phyloP scores from a whole-genome alignment of 2,797 vertebrate genomes.

The Protonibea diacanthus region DNA sequence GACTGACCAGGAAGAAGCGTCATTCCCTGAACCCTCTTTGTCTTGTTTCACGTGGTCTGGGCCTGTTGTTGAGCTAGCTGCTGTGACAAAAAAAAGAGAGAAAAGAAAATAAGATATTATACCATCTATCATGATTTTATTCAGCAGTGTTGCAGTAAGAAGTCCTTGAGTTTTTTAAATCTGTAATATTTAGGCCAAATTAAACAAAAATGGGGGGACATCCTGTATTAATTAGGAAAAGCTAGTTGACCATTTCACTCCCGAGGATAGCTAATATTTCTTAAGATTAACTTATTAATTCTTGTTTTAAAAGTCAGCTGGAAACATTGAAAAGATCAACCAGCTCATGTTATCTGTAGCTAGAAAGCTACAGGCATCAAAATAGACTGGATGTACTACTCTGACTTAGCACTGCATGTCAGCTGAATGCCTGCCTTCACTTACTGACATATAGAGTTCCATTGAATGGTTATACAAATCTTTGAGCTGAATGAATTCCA shows the following conservation, averaged over 20 bases:
- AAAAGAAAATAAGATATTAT: not conserved
- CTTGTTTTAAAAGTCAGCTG: not conserved
- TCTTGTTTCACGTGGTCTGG: slow-evolving; percentile 89
- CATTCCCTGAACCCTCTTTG: slow-evolving; percentile 79
- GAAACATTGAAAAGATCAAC: not conserved
- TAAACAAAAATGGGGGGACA: not conserved
- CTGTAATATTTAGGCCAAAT: not conserved
- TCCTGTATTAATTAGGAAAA: not conserved
- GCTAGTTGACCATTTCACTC: too few species aligned
- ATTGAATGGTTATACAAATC: too few species aligned
- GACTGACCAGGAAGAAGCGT: slow-evolving; percentile 92
- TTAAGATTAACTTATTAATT: too few species aligned
- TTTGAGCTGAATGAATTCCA: too few species aligned
- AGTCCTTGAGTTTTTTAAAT: not conserved
- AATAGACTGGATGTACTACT: not conserved
- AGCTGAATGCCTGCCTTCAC: too few species aligned
- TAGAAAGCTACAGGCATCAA: not conserved
- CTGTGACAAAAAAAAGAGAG: slow-evolving; percentile 67
- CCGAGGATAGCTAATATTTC: too few species aligned
- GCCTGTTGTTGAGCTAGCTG: slow-evolving; percentile 93
- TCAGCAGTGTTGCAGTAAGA: not conserved
- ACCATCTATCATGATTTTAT: not conserved
- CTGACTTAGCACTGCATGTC: not conserved
- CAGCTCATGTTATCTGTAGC: not conserved
- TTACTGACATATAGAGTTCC: too few species aligned